Percentiles rank a stretch among this genome's conserved stretches.
These are phyloP conservation scores for Myiozetetes cayanensis DNA, from an alignment of 2,113 vertebrate species.

Conservation along the genomic window DNA sequence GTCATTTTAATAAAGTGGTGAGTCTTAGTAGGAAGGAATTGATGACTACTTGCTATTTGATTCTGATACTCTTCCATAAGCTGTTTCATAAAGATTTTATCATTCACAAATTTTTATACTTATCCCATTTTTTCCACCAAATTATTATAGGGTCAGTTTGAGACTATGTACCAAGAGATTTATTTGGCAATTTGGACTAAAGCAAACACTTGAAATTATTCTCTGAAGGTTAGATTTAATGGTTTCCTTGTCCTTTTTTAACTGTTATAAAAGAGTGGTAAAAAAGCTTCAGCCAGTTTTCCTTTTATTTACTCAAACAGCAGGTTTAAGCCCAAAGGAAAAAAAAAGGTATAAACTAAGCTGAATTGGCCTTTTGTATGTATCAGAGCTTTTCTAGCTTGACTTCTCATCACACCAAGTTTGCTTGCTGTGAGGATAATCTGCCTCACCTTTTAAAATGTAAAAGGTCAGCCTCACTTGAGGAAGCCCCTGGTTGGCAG, in stretches of 20 bases:
- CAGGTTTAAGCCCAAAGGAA: neutral
- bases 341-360: neutral
- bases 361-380: neutral
- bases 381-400: neutral
- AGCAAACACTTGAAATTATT: neutral
- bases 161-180: neutral
- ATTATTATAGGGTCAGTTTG: neutral
- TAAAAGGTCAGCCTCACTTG: neutral
- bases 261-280: neutral
- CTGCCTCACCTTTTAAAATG: slow-evolving; percentile 10
- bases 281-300: neutral
- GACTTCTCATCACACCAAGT: neutral
- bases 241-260: neutral
- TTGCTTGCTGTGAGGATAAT: slow-evolving; percentile 28
- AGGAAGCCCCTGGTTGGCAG: neutral
- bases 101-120: neutral
- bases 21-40: neutral
- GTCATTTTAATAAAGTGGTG: neutral
- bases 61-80: neutral
- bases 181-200: neutral
- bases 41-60: neutral
- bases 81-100: neutral
- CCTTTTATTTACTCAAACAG: neutral
- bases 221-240: neutral
- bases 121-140: neutral